These are phyloP conservation scores for Bovichtus variegatus DNA, from an alignment of 2,797 vertebrate genomes.

Conservation along the genomic window DNA sequence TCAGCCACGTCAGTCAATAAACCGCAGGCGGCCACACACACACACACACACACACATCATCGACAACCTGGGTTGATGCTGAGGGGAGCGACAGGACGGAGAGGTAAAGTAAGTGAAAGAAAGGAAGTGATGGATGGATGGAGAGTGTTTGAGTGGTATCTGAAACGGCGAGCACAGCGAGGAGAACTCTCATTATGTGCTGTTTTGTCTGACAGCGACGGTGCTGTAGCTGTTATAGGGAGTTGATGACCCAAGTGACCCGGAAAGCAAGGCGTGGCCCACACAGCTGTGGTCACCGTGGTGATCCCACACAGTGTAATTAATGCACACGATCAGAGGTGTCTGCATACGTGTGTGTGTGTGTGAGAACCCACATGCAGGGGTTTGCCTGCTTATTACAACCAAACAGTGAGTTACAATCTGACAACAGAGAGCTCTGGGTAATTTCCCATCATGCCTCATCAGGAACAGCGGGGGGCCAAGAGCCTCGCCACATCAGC, in stretches of 20 bases:
- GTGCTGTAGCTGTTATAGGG: constrained; percentile 67
- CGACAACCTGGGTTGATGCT: constrained; percentile 45
- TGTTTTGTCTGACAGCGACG: constrained; percentile 73
- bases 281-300: constrained; percentile 96
- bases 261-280: constrained; percentile 90
- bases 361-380: constrained; percentile 66
- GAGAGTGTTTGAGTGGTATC: constrained; percentile 61
- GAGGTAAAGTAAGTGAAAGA: constrained; percentile 46
- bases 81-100: constrained; percentile 41
- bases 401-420: constrained; percentile 98
- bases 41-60: constrained; percentile 25
- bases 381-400: constrained; percentile 97
- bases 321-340: constrained; percentile 93
- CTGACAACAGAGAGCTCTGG: constrained; percentile 94
- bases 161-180: constrained; percentile 48
- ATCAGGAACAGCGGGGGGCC: constrained; percentile 97
- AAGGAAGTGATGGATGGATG: constrained; percentile 67
- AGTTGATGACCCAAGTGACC: constrained; percentile 85
- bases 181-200: constrained; percentile 76
- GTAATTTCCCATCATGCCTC: constrained; percentile 99
- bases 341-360: constrained; percentile 64
- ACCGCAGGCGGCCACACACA: constrained; percentile 54
- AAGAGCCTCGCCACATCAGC: constrained; percentile 97
- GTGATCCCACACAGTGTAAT: constrained; percentile 98
- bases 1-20: constrained; percentile 75